A percentile compares a stretch with the other conserved stretches of the same genome.
phyloP scores from a whole-genome alignment of 2,113 vertebrate genomes.

The Brachionichthys hirsutus region DNA sequence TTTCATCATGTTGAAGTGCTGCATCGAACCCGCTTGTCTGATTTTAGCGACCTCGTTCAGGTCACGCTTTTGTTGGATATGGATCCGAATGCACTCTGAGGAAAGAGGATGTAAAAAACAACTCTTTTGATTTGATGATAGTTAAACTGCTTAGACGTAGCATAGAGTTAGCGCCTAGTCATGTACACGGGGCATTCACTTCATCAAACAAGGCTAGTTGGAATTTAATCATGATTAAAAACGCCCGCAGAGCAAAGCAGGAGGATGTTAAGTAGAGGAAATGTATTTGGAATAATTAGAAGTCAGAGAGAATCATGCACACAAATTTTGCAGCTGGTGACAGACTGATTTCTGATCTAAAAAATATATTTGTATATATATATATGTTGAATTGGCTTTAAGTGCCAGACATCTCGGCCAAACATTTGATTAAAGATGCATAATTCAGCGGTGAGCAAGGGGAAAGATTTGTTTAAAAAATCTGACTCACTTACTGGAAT shows the following conservation, averaged over 20 bases:
- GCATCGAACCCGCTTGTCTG: slow-evolving; percentile 12
- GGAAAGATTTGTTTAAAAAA: slow-evolving; percentile 35
- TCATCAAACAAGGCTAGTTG: slow-evolving; percentile 7
- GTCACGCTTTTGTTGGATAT: slow-evolving; percentile 9
- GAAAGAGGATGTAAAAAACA: too few species aligned
- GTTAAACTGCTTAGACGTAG: too few species aligned
- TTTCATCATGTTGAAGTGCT: slow-evolving; percentile 8
- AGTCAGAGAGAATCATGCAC: slow-evolving; percentile 29
- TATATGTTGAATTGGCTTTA: slow-evolving; percentile 32
- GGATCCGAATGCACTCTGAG: background rate
- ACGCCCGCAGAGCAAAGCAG: background rate
- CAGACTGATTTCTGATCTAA: slow-evolving; percentile 39
- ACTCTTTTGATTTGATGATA: too few species aligned
- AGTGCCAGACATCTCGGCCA: slow-evolving; percentile 10
- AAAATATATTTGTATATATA: slow-evolving; percentile 32
- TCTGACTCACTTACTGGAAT: slow-evolving; percentile 43
- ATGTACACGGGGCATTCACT: background rate
- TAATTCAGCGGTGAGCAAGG: slow-evolving; percentile 36
- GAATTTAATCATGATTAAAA: slow-evolving; percentile 14
- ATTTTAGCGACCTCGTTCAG: slow-evolving; percentile 5
- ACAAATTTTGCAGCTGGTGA: slow-evolving; percentile 45
- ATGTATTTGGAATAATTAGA: slow-evolving; percentile 25
- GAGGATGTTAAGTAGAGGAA: slow-evolving; percentile 18
- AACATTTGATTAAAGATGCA: slow-evolving; percentile 45
- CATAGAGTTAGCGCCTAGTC: too few species aligned